Conservation (phyloP, 2,113 vertebrate genomes). For the Cyrtonyx montezumae region DNA sequence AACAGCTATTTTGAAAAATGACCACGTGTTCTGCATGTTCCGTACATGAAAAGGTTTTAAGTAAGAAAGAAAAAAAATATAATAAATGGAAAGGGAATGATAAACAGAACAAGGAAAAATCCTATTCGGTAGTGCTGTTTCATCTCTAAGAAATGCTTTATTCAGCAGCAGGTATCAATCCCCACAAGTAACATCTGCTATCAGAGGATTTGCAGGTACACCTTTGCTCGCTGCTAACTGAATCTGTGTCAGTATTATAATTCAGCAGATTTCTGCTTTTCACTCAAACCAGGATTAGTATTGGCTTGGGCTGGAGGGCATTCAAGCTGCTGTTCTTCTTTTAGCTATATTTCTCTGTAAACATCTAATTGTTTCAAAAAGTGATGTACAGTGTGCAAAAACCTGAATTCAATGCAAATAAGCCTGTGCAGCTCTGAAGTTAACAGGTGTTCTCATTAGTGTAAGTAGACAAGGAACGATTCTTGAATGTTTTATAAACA, state of each 20-base stretch:
- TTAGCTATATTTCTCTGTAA: slow-evolving; percentile 82
- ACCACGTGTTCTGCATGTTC: not conserved
- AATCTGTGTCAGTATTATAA: slow-evolving; percentile 64
- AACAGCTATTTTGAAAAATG: slow-evolving; percentile 9
- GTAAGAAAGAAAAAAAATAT: not conserved
- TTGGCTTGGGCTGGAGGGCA: slow-evolving; percentile 74
- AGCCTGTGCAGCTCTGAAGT: slow-evolving; percentile 71
- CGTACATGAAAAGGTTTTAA: not conserved
- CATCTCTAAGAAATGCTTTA: slow-evolving; percentile 47
- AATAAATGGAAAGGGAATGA: not conserved
- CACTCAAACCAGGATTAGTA: slow-evolving; percentile 72
- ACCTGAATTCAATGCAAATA: slow-evolving; percentile 81
- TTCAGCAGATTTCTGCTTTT: slow-evolving; percentile 76
- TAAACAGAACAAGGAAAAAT: slow-evolving; percentile 26
- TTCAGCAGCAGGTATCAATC: slow-evolving; percentile 47
- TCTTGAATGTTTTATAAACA: slow-evolving; percentile 83
- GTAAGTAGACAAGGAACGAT: slow-evolving; percentile 82
- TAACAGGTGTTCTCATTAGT: slow-evolving; percentile 86
- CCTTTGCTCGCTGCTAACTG: slow-evolving; percentile 67
- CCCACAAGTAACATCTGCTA: slow-evolving; percentile 57
- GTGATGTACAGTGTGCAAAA: slow-evolving; percentile 78
- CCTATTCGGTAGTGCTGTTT: slow-evolving; percentile 31
- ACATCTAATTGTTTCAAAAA: slow-evolving; percentile 81
- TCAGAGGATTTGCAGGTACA: slow-evolving; percentile 67
- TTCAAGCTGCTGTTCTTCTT: slow-evolving; percentile 79